phyloP scores from a whole-genome alignment of 1,140 invertebrate species.

The Drosophila pallidifrons region DNA sequence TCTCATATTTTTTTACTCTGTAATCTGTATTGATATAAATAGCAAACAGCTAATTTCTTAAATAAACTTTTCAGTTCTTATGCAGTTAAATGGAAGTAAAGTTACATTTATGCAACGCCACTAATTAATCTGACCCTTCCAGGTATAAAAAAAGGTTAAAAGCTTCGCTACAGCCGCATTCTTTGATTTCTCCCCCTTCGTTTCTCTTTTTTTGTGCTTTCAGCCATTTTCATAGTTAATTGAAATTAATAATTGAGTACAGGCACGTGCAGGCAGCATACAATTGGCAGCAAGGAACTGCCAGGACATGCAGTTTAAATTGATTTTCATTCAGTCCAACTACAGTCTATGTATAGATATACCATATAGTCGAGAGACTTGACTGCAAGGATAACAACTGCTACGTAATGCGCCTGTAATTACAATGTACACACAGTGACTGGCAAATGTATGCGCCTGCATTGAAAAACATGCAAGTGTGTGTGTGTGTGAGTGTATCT shows the following conservation, averaged over 20 bases:
- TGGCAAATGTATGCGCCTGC: constrained; percentile 30
- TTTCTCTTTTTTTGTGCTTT: constrained; percentile 25
- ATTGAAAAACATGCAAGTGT: constrained; percentile 22
- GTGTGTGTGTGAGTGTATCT: constrained; percentile 1
- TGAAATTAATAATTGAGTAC: constrained; percentile 67
- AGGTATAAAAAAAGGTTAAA: neutral
- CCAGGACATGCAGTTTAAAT: constrained; percentile 55
- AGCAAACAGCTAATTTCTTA: too few relatives aligned
- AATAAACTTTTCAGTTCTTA: too few relatives aligned
- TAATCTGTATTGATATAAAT: too few relatives aligned
- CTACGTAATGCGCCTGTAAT: constrained; percentile 65
- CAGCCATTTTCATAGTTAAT: constrained; percentile 57
- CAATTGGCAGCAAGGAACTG: constrained; percentile 19
- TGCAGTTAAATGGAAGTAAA: too few relatives aligned
- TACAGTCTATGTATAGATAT: neutral
- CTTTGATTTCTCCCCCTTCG: neutral
- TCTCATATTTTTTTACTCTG: too few relatives aligned
- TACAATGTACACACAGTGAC: constrained; percentile 64
- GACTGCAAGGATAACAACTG: constrained; percentile 60
- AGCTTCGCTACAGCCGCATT: neutral
- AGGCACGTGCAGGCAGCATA: constrained; percentile 17
- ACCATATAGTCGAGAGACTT: neutral
- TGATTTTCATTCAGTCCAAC: constrained; percentile 49
- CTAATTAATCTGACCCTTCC: neutral
- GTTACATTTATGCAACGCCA: neutral